phyloP scores from a whole-genome alignment of 1,140 invertebrate species.

The Scaptodrosophila lebanonensis region DNA sequence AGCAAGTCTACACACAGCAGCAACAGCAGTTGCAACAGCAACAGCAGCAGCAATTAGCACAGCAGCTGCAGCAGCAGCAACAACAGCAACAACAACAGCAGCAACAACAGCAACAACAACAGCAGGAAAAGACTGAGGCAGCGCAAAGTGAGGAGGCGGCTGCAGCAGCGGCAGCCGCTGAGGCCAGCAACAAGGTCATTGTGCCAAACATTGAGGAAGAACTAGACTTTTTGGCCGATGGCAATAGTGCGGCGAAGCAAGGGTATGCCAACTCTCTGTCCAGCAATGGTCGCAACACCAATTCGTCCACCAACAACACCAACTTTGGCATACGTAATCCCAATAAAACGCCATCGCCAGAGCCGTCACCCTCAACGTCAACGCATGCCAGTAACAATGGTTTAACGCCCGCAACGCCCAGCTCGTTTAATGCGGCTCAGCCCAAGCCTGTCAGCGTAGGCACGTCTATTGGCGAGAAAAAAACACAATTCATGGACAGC shows the following conservation, averaged over 20 bases:
- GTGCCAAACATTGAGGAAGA: slow-evolving; percentile 92
- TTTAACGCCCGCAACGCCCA: slow-evolving; percentile 15
- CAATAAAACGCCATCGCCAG: slow-evolving; percentile 62
- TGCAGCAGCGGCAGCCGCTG: slow-evolving; percentile 80
- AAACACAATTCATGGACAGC: slow-evolving; percentile 89
- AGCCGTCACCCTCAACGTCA: slow-evolving; percentile 33
- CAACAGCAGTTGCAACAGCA: slow-evolving; percentile 75
- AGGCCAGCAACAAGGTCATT: slow-evolving; percentile 85
- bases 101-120: slow-evolving; percentile 78
- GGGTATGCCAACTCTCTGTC: slow-evolving; percentile 78
- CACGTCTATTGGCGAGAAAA: slow-evolving; percentile 80
- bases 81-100: slow-evolving; percentile 77
- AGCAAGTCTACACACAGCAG: slow-evolving; percentile 76
- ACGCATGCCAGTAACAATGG: slow-evolving; percentile 52
- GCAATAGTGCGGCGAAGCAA: slow-evolving; percentile 77
- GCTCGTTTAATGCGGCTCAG: slow-evolving; percentile 24
- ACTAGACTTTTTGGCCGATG: slow-evolving; percentile 85
- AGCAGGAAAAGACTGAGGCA: slow-evolving; percentile 51
- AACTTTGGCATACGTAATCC: slow-evolving; percentile 74
- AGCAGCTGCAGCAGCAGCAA: slow-evolving; percentile 75
- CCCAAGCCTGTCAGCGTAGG: slow-evolving; percentile 79
- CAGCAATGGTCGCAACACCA: slow-evolving; percentile 57
- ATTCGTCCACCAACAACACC: slow-evolving; percentile 64
- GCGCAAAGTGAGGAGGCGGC: slow-evolving; percentile 81
- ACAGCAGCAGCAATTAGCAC: slow-evolving; percentile 66